phyloP scores from a whole-genome alignment of 2,888 invertebrate species.

The Coelogynopora nodosa region DNA sequence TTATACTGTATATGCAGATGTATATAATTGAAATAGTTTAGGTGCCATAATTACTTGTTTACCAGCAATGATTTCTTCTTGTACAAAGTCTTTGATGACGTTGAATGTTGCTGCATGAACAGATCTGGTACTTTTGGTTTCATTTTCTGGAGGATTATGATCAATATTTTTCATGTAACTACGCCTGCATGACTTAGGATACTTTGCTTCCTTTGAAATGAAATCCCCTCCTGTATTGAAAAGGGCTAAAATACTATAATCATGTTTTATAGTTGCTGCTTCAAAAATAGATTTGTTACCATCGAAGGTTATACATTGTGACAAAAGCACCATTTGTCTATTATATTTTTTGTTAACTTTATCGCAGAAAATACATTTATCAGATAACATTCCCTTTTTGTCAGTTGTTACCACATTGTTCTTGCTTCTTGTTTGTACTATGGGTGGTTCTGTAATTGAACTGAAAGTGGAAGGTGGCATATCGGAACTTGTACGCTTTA shows the following conservation, averaged over 20 bases:
- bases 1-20: not conserved
- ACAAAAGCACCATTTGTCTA: not conserved
- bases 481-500: not conserved
- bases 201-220: slow-evolving; percentile 5
- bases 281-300: slow-evolving; percentile 3
- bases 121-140: not conserved
- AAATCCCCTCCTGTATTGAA: not conserved
- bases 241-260: not conserved
- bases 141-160: not conserved
- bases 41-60: slow-evolving; percentile 1
- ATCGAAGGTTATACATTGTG: not conserved
- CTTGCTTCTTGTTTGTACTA: not conserved
- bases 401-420: not conserved
- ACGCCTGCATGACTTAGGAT: not conserved
- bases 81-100: not conserved
- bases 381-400: not conserved
- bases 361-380: not conserved
- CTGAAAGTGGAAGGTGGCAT: not conserved
- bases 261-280: not conserved
- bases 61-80: not conserved
- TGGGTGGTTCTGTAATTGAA: not conserved
- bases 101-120: not conserved
- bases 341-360: not conserved
- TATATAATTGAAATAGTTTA: not conserved
- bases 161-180: not conserved